Base-by-base conservation (phyloP, 2,888 invertebrate genomes). In the Eurytoma adleriae region DNA sequence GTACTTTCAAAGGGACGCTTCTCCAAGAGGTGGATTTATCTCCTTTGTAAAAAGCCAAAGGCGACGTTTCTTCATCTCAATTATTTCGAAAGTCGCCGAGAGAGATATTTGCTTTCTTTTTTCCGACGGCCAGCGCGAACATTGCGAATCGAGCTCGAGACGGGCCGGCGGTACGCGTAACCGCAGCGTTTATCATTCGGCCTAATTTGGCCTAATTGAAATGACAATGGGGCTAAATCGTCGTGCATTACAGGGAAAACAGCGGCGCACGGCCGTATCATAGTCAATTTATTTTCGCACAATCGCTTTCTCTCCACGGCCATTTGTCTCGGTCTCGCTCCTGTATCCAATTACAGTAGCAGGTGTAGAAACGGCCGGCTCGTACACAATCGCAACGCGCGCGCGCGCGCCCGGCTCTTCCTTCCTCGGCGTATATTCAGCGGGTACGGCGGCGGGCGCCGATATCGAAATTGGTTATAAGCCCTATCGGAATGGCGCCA, bases 391-490 rank as follows among this genome's bases (percentile, higher is more conserved):
- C 62, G 10, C 50, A 27, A 40, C n/a, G n/a, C n/a, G n/a, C n/a
- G n/a, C n/a, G n/a, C 4, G 40, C 40, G 4, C 40, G 12, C 13
- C 27, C 18, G 16, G 16, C 48, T 69, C 59, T 59, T 61, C 56
- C 24, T 14, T 76, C 20, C 40, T 50, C 50, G 18, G 27, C 57
- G 2, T 50, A 52, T 27, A 56, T 16, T 1, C 57, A 30, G 7
- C 30, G 24, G 12, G 50, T 18, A 18, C 16, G 30, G n/a, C 54
- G n/a, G 27, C 62, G 18, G 56, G 16, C 66, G 10, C 12, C 67
- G 40, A 76, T 77, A 77, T 77, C 80, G 80, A 77, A 77, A 80
- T 80, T 73, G 80, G 72, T 73, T 80, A 80, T 77, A 80, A 80
- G 68, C 80, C 61, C 18, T 62, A 59, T 48, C 68, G 7, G 56